phyloP scores from a whole-genome alignment of 2,797 vertebrate genomes.

The Typhlichthys eigenmanni region DNA sequence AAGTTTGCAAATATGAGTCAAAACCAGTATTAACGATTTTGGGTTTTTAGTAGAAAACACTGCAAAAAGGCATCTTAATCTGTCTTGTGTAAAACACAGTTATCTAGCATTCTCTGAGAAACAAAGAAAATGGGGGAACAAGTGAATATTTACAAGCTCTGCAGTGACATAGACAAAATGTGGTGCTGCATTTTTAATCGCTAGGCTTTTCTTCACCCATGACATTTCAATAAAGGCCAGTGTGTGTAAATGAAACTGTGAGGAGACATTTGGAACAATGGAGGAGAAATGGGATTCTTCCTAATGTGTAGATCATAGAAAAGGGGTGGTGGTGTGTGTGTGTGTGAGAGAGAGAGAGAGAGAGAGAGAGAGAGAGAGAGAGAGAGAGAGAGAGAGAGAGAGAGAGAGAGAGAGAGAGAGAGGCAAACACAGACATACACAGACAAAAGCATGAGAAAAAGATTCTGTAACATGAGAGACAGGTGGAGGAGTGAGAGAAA shows the following conservation, averaged over 20 bases:
- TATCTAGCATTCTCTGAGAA: slow-evolving; percentile 27
- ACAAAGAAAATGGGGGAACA: too few species aligned
- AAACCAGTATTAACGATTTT: too few species aligned
- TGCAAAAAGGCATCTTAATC: neutral
- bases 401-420: slow-evolving; percentile 9
- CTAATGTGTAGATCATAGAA: neutral
- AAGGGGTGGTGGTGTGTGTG: neutral
- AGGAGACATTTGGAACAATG: slow-evolving; percentile 38
- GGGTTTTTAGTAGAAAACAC: slow-evolving; percentile 6
- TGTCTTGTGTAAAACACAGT: slow-evolving; percentile 3
- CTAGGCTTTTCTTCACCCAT: slow-evolving; percentile 25
- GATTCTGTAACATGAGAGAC: neutral
- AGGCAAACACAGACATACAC: slow-evolving; percentile 1
- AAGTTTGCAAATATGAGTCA: too few species aligned
- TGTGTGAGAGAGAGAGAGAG: slow-evolving; percentile 11
- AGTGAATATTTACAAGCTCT: slow-evolving; percentile 43
- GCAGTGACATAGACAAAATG: slow-evolving; percentile 38
- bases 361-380: slow-evolving; percentile 13
- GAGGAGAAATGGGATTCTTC: slow-evolving; percentile 29
- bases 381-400: neutral
- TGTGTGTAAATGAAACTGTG: slow-evolving; percentile 37
- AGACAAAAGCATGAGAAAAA: slow-evolving; percentile 2
- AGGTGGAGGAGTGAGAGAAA: neutral
- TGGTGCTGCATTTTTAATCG: slow-evolving; percentile 50
- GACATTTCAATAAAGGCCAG: slow-evolving; percentile 55